phyloP scores from a whole-genome alignment of 2,797 vertebrate genomes.

The Halcyon leucocephala region DNA sequence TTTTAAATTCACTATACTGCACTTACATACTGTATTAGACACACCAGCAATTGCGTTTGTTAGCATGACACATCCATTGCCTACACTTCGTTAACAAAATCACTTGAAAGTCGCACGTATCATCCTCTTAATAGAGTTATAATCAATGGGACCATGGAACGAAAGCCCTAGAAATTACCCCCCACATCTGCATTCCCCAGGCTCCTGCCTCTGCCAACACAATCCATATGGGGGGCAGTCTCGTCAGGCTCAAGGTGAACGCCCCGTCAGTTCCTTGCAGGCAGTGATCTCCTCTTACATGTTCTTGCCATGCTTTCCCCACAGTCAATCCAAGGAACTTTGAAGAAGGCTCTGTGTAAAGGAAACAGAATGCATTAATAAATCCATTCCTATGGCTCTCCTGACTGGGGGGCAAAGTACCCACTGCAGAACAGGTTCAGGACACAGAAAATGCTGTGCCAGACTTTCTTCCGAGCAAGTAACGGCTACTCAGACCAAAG shows the following conservation, averaged over 20 bases:
- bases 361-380: slow-evolving; percentile 9
- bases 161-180: slow-evolving; percentile 46
- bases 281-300: not conserved
- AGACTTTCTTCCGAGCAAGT: not conserved
- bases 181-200: slow-evolving; percentile 29
- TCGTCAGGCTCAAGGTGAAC: slow-evolving; percentile 7
- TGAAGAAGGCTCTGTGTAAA: slow-evolving; percentile 3
- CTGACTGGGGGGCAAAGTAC: not conserved
- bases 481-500: not conserved
- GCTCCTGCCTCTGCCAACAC: not conserved
- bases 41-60: slow-evolving; percentile 52
- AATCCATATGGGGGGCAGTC: not conserved
- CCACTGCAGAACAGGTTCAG: not conserved
- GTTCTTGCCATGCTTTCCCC: not conserved
- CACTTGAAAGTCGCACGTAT: slow-evolving; percentile 55
- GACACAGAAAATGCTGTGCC: not conserved
- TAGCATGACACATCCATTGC: slow-evolving; percentile 62
- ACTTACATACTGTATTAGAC: slow-evolving; percentile 60
- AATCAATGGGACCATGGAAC: slow-evolving; percentile 32
- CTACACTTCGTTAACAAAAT: slow-evolving; percentile 67
- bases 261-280: not conserved
- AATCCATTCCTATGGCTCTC: not conserved
- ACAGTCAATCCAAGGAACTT: not conserved
- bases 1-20: slow-evolving; percentile 59
- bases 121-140: slow-evolving; percentile 38